phyloP scores from a whole-genome alignment of 2,797 vertebrate genomes.

The Liasis olivaceus region DNA sequence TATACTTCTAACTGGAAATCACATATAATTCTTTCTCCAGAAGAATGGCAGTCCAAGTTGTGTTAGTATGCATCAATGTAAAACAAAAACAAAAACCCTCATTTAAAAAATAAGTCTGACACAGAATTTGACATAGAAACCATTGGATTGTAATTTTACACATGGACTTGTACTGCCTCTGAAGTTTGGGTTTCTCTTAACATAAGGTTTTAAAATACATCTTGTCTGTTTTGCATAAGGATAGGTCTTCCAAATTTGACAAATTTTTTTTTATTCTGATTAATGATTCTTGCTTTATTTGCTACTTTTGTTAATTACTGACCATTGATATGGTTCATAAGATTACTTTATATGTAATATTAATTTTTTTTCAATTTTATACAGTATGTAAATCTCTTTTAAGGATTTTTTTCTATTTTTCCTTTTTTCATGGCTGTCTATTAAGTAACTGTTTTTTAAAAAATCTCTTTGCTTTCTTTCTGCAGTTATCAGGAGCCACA shows the following conservation, averaged over 20 bases:
- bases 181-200: not conserved
- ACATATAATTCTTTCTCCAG: too few relatives aligned
- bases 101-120: too few relatives aligned
- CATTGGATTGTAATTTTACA: not conserved
- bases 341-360: not conserved
- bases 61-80: too few relatives aligned
- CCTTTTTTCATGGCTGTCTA: not conserved
- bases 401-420: not conserved
- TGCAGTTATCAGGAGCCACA: not conserved
- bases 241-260: not conserved
- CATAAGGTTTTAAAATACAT: not conserved
- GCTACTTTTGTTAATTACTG: not conserved
- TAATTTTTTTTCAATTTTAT: not conserved
- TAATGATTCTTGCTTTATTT: not conserved
- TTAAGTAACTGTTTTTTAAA: not conserved
- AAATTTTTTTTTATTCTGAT: not conserved
- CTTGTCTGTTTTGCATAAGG: not conserved
- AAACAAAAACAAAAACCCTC: too few relatives aligned
- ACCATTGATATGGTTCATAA: not conserved
- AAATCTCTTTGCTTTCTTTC: not conserved
- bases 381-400: not conserved
- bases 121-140: not conserved
- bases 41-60: too few relatives aligned
- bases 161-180: not conserved
- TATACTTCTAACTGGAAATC: too few relatives aligned